Evolutionary conservation across 2,113 vertebrate species (phyloP).

Genomic region (Lichenostomus cassidix): DNA sequence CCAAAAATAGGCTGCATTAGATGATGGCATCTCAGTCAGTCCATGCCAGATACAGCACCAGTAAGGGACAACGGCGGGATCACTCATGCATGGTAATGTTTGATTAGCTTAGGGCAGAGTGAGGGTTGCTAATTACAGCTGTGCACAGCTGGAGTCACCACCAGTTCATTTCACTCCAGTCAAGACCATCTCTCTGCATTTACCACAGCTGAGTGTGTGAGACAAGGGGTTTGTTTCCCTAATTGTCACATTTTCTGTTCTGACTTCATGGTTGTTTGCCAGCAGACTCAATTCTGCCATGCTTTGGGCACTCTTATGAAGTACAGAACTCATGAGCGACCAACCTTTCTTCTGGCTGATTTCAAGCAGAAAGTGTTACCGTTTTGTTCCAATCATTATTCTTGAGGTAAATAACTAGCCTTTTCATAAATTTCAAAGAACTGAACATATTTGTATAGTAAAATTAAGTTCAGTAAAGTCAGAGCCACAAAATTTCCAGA

Average conservation of each 20-base stretch:
- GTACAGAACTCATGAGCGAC: neutral
- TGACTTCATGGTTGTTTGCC: neutral
- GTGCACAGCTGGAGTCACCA: neutral
- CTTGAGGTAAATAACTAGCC: neutral
- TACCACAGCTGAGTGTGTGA: no score
- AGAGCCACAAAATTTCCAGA: neutral
- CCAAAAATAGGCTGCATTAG: neutral
- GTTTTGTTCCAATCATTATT: neutral
- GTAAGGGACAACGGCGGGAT: accelerated
- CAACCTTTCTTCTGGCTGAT: neutral
- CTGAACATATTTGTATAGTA: neutral
- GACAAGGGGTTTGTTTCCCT: neutral
- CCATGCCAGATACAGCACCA: neutral
- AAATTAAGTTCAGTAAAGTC: neutral
- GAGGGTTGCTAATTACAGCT: neutral
- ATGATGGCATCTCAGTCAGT: neutral
- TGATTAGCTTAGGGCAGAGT: neutral
- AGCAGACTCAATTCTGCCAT: neutral
- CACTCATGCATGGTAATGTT: accelerated
- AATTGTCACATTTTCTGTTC: accelerated
- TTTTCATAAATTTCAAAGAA: neutral
- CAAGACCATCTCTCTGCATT: neutral
- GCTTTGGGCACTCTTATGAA: neutral
- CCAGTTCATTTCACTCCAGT: no score
- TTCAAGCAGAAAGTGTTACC: neutral